Base-by-base conservation (phyloP, 2,888 invertebrate genomes). In the Dascillus cervinus region DNA sequence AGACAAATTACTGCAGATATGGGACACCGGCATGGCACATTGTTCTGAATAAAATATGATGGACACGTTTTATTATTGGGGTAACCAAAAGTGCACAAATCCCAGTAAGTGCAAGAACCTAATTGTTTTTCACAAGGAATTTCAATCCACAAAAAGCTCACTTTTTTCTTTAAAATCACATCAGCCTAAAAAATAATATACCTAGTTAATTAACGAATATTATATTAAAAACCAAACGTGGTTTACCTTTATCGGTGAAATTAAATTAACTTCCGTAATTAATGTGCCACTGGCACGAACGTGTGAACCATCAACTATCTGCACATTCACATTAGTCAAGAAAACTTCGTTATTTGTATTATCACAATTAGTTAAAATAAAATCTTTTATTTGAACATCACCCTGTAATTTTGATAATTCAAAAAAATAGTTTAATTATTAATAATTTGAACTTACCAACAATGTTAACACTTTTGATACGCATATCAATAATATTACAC, bases 21-120 rank as follows among this genome's bases (percentile, higher is more conserved):
- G 2, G 54, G 54, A 32, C 54, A 54, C 31, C 52, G 38, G 31
- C 54, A 54, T n/a, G 54, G 54, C 9, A 53, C 36, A 20, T 44
- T 32, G 36, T 51, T 47, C 27, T 41, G 25, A 4, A 22, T 19
- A 21, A 52, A 52, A 3, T 32, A 31, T 4, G 29, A 9, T 4
- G 52, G 50, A 25, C 54, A 54, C 6, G 35, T 31, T 28, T 40
- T 14, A 30, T 45, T 37, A 11, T 4, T n/a, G 2, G 52, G 47
- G 29, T 32, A 34, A 12, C 52, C 48, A 34, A 41, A 47, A n/a
- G 30, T 22, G 27, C 52, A 53, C 10, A 53, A 31, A 29, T 53
- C 49, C 3, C 37, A 12, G 17, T 49, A 54, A 11, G 42, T 46
- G 26, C 52, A 53, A 2, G 51, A 50, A 1, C 53, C 54, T 17